phyloP scores from a whole-genome alignment of 2,888 invertebrate genomes.

The Andrena bicolor region DNA sequence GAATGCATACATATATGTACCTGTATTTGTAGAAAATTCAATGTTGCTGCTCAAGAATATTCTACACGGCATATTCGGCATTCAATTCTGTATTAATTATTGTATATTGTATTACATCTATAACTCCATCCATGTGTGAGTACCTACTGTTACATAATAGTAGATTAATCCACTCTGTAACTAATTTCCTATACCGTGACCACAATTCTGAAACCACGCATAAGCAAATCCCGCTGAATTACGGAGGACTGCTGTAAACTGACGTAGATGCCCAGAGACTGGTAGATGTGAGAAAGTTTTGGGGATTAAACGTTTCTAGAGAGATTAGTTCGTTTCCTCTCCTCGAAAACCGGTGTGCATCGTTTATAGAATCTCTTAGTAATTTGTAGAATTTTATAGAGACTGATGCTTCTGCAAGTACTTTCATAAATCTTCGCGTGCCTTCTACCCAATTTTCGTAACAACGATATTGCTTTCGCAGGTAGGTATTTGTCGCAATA shows the following conservation, averaged over 20 bases:
- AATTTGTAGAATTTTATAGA: not conserved
- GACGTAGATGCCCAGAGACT: not conserved
- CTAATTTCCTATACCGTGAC: constrained; percentile 41
- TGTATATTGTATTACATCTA: not conserved
- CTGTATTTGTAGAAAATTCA: not conserved
- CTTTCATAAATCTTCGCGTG: not conserved
- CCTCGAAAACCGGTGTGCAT: no score
- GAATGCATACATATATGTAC: not conserved
- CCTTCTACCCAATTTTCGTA: not conserved
- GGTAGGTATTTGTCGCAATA: not conserved
- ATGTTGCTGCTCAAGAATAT: not conserved
- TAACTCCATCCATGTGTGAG: not conserved
- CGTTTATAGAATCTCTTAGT: no score
- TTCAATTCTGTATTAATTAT: not conserved
- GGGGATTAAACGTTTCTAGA: not conserved
- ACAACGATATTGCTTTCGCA: not conserved
- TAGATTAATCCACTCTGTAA: constrained; percentile 42
- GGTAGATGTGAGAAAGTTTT: not conserved
- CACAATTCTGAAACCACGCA: constrained; percentile 29
- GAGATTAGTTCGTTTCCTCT: not conserved
- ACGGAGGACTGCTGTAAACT: not conserved
- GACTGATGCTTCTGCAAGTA: not conserved
- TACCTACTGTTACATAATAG: constrained; percentile 26
- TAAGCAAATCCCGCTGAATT: constrained; percentile 19
- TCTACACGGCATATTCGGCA: not conserved